Percentiles rank a stretch among this genome's conserved stretches.
These are phyloP conservation scores for Pipa parva DNA, from an alignment of 2,113 vertebrate genomes.

Conservation along the genomic window DNA sequence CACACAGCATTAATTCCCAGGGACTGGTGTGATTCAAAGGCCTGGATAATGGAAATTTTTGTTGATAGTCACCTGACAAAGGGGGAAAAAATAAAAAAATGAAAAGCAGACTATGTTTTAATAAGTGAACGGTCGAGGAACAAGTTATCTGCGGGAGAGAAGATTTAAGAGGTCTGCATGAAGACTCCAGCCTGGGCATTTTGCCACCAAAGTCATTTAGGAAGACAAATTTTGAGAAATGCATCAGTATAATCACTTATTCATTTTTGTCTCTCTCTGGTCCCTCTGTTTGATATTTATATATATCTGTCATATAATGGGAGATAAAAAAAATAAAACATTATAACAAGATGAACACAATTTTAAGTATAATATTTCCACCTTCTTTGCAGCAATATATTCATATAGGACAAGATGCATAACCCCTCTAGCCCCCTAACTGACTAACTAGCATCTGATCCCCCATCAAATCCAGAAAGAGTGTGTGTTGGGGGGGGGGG, in stretches of 20 bases:
- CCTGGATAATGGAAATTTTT: constrained; percentile 5
- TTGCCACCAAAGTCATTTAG: constrained; percentile 51
- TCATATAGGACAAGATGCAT: no score
- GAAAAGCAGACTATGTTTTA: constrained; percentile 1
- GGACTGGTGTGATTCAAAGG: not conserved
- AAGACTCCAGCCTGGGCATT: not conserved
- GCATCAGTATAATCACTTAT: not conserved
- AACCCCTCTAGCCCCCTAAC: no score
- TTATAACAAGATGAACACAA: no score
- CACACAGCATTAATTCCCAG: not conserved
- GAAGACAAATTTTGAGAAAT: constrained; percentile 50
- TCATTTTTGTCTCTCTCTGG: not conserved
- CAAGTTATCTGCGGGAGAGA: not conserved
- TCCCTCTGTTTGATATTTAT: not conserved
- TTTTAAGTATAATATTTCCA: no score
- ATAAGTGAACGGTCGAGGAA: constrained; percentile 7
- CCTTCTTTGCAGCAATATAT: no score
- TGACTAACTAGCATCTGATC: no score
- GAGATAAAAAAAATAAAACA: not conserved
- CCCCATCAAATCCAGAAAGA: no score
- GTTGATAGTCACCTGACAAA: not conserved
- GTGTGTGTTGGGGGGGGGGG: no score
- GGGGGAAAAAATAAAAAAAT: not conserved
- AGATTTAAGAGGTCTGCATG: constrained; percentile 20
- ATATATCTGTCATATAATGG: not conserved